Conservation (phyloP, 2,113 vertebrate species). For the Typhlomys cinereus region DNA sequence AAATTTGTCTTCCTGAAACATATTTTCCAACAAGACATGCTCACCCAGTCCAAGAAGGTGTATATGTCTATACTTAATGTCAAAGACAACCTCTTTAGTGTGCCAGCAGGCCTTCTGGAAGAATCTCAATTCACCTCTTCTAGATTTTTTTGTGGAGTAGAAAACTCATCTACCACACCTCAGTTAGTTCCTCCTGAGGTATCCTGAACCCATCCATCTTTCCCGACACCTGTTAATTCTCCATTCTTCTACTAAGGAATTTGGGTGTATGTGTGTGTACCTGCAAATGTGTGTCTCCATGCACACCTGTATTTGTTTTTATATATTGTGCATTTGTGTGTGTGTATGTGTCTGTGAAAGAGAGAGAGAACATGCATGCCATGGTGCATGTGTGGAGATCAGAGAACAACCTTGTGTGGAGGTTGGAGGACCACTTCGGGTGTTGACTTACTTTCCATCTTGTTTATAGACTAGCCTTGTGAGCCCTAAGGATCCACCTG, state of each 20-base stretch:
- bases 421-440: no score
- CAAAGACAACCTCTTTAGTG: background rate
- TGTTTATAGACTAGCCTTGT: no score
- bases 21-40: background rate
- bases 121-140: background rate
- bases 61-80: accelerated
- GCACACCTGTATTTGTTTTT: no score
- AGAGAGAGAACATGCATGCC: no score
- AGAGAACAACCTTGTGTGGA: no score
- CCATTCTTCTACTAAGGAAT: background rate
- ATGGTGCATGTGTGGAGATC: no score
- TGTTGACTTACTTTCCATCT: no score
- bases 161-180: background rate
- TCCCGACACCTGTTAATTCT: background rate
- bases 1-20: background rate
- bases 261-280: no score
- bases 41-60: background rate
- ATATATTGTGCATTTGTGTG: no score
- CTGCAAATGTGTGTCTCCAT: no score
- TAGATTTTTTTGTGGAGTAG: background rate
- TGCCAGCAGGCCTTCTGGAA: background rate
- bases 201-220: background rate
- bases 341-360: no score
- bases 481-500: no score
- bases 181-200: background rate